Evolutionary conservation across 2,888 invertebrate species (phyloP).

Genomic region (Eutolmus rufibarbis): DNA sequence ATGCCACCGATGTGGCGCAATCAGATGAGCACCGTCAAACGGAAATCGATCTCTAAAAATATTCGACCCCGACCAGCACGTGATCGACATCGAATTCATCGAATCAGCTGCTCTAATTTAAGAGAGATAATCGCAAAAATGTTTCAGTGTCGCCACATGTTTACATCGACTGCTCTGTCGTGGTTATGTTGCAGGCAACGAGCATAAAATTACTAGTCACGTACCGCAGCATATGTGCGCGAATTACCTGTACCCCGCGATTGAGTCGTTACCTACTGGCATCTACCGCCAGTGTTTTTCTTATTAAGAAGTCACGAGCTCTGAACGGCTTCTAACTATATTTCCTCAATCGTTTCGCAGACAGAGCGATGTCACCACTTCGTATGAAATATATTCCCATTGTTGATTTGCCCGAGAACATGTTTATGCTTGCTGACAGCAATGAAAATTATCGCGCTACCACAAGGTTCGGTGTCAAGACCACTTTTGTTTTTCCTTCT

Average conservation of each 20-base stretch:
- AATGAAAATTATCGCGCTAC: not conserved
- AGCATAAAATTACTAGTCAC: not conserved
- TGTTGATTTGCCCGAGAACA: not conserved
- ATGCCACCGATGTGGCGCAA: not conserved
- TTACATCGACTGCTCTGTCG: not conserved
- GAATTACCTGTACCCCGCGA: not conserved
- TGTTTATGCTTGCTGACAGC: not conserved
- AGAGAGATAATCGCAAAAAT: not conserved
- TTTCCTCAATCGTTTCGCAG: not conserved
- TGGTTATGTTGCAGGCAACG: not conserved
- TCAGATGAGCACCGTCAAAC: not conserved
- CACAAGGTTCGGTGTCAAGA: not conserved
- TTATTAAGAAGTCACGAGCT: not conserved
- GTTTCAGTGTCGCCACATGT: not conserved
- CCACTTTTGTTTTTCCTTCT: not conserved
- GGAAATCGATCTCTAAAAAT: not conserved
- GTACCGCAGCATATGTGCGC: not conserved
- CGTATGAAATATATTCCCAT: not conserved
- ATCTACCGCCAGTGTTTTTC: not conserved
- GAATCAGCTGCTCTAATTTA: not conserved
- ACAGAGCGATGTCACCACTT: not conserved
- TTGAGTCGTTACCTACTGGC: not conserved
- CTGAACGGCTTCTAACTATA: not conserved
- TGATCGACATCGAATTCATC: not conserved
- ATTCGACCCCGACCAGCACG: not conserved